phyloP scores from a whole-genome alignment of 2,113 vertebrate species.

The Sinocyclocheilus anophthalmus region DNA sequence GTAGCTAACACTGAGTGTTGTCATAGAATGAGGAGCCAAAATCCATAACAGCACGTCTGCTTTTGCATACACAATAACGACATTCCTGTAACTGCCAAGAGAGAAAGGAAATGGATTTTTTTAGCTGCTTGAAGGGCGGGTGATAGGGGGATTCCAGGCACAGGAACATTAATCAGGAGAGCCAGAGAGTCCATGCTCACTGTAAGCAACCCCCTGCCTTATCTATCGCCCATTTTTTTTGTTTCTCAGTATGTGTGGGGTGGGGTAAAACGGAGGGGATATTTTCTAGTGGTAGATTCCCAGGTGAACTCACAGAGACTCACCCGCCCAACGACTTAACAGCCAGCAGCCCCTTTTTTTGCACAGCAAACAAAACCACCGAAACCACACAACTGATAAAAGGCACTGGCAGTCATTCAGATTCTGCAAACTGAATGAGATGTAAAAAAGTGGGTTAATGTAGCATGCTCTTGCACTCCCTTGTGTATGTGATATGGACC shows the following conservation, averaged over 20 bases:
- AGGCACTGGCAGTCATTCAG: constrained; percentile 37
- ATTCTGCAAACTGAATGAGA: constrained; percentile 37
- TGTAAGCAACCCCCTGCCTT: constrained; percentile 46
- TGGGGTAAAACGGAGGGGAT: constrained; percentile 18
- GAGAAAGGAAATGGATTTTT: constrained; percentile 55
- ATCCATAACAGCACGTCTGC: constrained; percentile 36
- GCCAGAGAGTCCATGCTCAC: constrained; percentile 61
- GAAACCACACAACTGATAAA: constrained; percentile 35
- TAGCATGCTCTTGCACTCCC: background rate
- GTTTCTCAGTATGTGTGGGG: constrained; percentile 23
- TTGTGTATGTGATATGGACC: constrained; percentile 11
- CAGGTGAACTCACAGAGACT: constrained; percentile 47
- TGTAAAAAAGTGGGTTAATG: constrained; percentile 31
- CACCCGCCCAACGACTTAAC: constrained; percentile 44
- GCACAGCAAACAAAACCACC: constrained; percentile 19
- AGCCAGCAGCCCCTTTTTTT: background rate
- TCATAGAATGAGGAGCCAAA: constrained; percentile 15
- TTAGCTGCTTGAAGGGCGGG: constrained; percentile 46
- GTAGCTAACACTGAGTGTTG: constrained; percentile 17
- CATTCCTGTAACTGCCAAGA: constrained; percentile 51
- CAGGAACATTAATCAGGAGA: constrained; percentile 65
- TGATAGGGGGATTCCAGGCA: constrained; percentile 73
- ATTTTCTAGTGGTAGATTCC: constrained; percentile 56
- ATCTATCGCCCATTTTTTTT: constrained; percentile 54
- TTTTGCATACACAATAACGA: constrained; percentile 58